phyloP scores from a whole-genome alignment of 2,888 invertebrate genomes.

The Lycocerus yunnanus region DNA sequence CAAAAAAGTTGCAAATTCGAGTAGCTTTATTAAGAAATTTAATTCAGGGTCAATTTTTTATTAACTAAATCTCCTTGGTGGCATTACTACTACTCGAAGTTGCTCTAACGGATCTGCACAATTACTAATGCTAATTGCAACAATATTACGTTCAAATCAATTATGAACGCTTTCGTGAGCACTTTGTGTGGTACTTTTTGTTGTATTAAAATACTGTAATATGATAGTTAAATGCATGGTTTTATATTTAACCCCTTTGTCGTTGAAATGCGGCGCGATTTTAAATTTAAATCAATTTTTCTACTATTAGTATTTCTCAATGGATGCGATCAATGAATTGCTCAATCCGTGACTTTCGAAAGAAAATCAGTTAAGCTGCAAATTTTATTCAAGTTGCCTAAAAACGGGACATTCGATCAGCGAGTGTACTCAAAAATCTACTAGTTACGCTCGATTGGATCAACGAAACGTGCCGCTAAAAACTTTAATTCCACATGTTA shows the following conservation, averaged over 20 bases:
- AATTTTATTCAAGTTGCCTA: not conserved
- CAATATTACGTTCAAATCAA: constrained; percentile 10
- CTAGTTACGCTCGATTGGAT: not conserved
- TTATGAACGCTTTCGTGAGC: constrained; percentile 21
- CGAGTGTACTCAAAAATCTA: not conserved
- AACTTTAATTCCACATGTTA: not conserved
- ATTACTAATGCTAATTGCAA: constrained; percentile 14
- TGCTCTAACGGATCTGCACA: constrained; percentile 10
- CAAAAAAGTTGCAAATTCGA: not conserved
- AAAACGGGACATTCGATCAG: not conserved
- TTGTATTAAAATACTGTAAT: constrained; percentile 1
- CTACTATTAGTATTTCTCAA: not conserved
- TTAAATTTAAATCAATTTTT: not conserved
- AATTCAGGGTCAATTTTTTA: constrained; percentile 1
- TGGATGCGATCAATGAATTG: not conserved
- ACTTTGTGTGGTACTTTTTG: constrained; percentile 7
- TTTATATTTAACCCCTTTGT: not conserved
- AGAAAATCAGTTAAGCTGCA: not conserved
- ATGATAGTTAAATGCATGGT: not conserved
- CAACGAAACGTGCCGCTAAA: not conserved
- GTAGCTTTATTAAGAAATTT: not conserved
- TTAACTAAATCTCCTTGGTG: constrained; percentile 3
- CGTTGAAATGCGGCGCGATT: not conserved
- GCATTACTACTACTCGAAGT: not conserved
- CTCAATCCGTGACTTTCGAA: too few relatives aligned